A percentile compares a stretch with the other conserved stretches of the same genome.
Conservation (phyloP, 2,113 vertebrate species). For the Nibea coibor region DNA sequence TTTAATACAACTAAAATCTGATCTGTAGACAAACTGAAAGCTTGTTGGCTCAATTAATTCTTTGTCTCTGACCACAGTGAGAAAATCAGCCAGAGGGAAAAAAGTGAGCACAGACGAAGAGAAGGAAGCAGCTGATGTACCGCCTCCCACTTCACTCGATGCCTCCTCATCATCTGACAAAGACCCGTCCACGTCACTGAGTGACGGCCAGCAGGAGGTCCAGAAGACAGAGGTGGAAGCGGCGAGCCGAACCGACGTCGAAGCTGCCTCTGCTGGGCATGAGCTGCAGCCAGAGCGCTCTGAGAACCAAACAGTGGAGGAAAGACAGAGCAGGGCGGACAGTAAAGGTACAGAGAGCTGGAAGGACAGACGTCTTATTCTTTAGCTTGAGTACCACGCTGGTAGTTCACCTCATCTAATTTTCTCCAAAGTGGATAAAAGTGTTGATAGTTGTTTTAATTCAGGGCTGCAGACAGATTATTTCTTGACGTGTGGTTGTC, state of each 20-base stretch:
- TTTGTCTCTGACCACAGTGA: conserved; percentile 22
- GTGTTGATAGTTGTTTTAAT: too few species aligned
- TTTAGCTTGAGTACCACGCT: not conserved
- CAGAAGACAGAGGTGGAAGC: conserved; percentile 7
- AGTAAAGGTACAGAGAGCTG: conserved; percentile 39
- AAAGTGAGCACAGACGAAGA: not conserved
- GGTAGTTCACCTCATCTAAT: too few species aligned
- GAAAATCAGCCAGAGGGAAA: conserved; percentile 47
- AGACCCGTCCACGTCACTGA: not conserved
- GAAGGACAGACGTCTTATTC: too few species aligned
- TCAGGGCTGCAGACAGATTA: too few species aligned
- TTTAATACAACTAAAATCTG: too few species aligned
- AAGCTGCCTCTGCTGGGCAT: not conserved
- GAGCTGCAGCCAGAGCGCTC: too few species aligned
- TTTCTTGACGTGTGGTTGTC: too few species aligned
- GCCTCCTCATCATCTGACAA: not conserved
- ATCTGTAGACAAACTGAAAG: not conserved
- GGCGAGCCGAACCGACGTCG: accelerated
- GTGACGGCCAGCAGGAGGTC: not conserved
- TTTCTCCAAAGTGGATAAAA: too few species aligned
- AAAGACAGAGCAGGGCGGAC: accelerated
- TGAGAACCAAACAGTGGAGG: not conserved
- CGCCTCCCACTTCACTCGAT: not conserved
- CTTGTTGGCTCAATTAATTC: too few species aligned
- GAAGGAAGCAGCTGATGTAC: not conserved